A percentile compares a stretch with the other conserved stretches of the same genome.
Conservation (phyloP, 92 coral and sea anemone species). For the Blastomussa wellsi region DNA sequence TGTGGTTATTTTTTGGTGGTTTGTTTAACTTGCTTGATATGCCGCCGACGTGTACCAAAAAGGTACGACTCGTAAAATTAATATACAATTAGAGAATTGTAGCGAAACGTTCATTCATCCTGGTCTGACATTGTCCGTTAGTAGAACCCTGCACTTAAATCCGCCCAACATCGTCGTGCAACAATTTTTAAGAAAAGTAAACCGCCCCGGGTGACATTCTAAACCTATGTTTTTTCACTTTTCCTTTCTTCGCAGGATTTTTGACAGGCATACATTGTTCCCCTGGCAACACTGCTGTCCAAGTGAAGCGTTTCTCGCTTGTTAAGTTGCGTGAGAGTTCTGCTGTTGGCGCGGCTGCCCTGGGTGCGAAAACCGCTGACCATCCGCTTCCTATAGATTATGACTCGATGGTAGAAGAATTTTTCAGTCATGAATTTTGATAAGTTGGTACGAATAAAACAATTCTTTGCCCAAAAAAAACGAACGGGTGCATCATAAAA, state of each 20-base stretch:
- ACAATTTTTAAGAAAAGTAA: background rate
- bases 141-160: background rate
- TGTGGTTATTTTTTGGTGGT: too few species aligned
- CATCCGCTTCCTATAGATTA: conserved; percentile 77
- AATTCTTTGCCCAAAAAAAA: background rate
- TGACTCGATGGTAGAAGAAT: conserved; percentile 67
- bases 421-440: conserved; percentile 53
- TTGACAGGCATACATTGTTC: conserved; percentile 62
- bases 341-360: conserved; percentile 95
- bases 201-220: background rate
- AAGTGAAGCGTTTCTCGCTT: conserved; percentile 66
- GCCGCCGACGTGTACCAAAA: background rate
- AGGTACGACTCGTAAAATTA: too few species aligned
- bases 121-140: background rate
- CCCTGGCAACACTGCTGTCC: conserved; percentile 25
- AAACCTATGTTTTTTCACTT: background rate
- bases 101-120: too few species aligned
- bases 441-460: background rate
- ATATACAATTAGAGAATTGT: too few species aligned
- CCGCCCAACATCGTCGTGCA: background rate
- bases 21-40: background rate
- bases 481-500: too few species aligned
- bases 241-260: conserved; percentile 68
- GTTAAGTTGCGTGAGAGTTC: conserved; percentile 70
- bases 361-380: conserved; percentile 82